Evolutionary conservation across 1,140 invertebrate species (phyloP), one percentile per base, ranked within the genome.

Genomic region (Varroa destructor): DNA sequence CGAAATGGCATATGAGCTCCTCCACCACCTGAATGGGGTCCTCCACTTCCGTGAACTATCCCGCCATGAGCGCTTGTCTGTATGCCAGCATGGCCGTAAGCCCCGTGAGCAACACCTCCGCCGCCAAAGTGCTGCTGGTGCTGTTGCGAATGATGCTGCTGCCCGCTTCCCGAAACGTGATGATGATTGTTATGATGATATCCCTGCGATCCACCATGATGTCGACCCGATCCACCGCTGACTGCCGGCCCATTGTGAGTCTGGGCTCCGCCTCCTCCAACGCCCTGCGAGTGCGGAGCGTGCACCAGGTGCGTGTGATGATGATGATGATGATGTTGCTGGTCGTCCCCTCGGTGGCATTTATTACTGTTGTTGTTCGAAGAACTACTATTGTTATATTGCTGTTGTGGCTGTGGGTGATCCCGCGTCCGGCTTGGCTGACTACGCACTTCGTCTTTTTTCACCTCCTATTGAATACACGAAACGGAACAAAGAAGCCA

Each of bases 341-440:
- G 40, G 12, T 12, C 12, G 40, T 40, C 40, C 36, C 14, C 46
- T 12, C 12, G 61, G 61, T 43, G 40, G 61, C 12, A 67, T 67
- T 40, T 67, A 37, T 40, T 37, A 37, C 36, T 67, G 57, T 37
- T 58, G 61, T 67, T 67, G 61, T 14, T 67, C 0, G 3, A 12
- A 14, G 2, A 25, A 40, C 8, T 67, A 46, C 40, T 67, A 37
- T 42, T 58, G 12, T 46, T 67, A 37, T 43, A 67, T 37, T 67
- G 61, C 46, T 67, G 61, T 67, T 67, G 61, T 37, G 61, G 61
- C 61, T 46, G 40, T 40, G 37, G 8, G 61, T 43, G 36, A 46
- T 40, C 46, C 40, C 36, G 36, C 40, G 46, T 43, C 61, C 61
- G 61, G 12, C 3, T 12, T 12, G 61, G 46, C 61, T 67, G 46